Conservation (phyloP, 1,140 invertebrate species). For the Drosophila lacteicornis region DNA sequence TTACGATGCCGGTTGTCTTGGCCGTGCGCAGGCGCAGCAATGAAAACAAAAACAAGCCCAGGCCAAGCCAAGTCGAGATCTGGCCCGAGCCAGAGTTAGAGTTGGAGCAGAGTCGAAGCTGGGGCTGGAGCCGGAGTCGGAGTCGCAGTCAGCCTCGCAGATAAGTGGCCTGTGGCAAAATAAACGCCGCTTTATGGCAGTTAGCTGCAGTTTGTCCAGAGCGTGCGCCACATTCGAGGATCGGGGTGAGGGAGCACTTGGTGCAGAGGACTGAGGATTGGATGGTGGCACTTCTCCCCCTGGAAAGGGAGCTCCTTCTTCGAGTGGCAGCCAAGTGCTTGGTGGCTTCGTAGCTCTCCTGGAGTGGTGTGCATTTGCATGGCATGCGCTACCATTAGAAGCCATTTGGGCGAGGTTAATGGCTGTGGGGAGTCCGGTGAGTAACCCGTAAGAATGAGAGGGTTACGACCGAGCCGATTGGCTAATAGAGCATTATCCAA, state of each 20-base stretch:
- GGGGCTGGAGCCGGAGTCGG: constrained; percentile 23
- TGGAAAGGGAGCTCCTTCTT: constrained; percentile 59
- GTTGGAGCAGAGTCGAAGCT: constrained; percentile 20
- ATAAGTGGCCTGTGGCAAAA: constrained; percentile 83
- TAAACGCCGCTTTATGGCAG: constrained; percentile 83
- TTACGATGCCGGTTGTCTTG: constrained; percentile 10
- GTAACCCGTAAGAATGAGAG: constrained; percentile 27
- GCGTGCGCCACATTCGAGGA: constrained; percentile 63
- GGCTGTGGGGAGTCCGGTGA: constrained; percentile 11
- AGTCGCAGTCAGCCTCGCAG: constrained; percentile 66
- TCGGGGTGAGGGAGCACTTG: constrained; percentile 15
- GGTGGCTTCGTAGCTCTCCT: constrained; percentile 58
- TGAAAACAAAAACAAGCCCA: constrained; percentile 74
- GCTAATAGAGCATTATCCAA: constrained; percentile 27
- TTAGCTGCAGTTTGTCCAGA: constrained; percentile 77
- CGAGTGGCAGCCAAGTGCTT: constrained; percentile 66
- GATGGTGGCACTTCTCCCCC: constrained; percentile 43
- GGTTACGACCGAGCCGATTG: constrained; percentile 4
- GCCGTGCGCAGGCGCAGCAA: constrained; percentile 59
- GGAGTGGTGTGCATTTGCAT: constrained; percentile 75
- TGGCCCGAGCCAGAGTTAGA: constrained; percentile 41
- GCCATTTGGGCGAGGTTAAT: constrained; percentile 74
- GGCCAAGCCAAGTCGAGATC: constrained; percentile 49
- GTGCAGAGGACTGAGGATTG: constrained; percentile 33
- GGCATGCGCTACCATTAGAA: constrained; percentile 81